A percentile compares a stretch with the other conserved stretches of the same genome.
Evolutionary conservation across 2,113 vertebrate genomes (phyloP).

Genomic region (Cavia porcellus): DNA sequence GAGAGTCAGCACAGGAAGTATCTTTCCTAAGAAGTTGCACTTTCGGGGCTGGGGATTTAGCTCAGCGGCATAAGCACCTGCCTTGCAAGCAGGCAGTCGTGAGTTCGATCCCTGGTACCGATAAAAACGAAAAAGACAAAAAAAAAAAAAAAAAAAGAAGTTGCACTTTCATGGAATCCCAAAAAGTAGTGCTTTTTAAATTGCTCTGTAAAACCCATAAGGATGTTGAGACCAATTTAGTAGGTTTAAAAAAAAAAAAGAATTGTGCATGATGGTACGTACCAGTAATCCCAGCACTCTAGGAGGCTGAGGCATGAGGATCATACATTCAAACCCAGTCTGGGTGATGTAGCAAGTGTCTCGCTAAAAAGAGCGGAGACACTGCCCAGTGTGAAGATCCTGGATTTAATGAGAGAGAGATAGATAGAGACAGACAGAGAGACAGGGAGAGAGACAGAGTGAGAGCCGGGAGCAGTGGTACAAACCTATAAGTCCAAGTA

Average conservation of each 20-base stretch:
- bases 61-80: too few species aligned
- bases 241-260: not conserved
- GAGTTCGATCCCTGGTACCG: too few species aligned
- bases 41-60: too few species aligned
- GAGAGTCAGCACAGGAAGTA: not conserved
- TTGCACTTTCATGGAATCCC: not conserved
- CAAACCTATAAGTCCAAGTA: not conserved
- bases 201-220: not conserved
- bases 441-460: not conserved
- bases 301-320: not conserved
- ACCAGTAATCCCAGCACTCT: not conserved
- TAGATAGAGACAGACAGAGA: not conserved
- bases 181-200: not conserved
- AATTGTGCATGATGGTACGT: not conserved
- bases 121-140: too few species aligned
- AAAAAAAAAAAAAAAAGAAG: not conserved
- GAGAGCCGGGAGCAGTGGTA: not conserved
- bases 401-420: not conserved
- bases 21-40: not conserved
- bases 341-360: not conserved
- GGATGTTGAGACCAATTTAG: not conserved
- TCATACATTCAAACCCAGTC: not conserved
- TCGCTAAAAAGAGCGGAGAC: not conserved
- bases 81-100: too few species aligned
- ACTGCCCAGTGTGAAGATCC: not conserved